These are phyloP conservation scores for Monodelphis domestica DNA, from an alignment of 2,797 vertebrate species.

Conservation along the genomic window DNA sequence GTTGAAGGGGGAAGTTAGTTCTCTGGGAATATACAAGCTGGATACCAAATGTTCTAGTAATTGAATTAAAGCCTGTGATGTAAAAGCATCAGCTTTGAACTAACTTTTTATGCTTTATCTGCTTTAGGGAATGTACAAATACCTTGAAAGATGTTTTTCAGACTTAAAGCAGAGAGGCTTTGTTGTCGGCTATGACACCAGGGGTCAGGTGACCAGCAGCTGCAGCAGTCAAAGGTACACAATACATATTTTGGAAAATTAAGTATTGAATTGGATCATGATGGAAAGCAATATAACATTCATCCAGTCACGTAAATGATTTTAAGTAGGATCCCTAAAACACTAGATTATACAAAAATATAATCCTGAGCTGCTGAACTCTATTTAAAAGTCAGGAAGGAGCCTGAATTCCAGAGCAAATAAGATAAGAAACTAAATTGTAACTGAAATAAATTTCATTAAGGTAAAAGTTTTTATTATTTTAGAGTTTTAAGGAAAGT, in stretches of 20 bases:
- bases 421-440: not conserved
- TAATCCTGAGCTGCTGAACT: slow-evolving; percentile 18
- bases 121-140: slow-evolving; percentile 91
- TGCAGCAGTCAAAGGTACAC: slow-evolving; percentile 94
- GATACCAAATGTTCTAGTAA: not conserved
- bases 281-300: not conserved
- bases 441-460: not conserved
- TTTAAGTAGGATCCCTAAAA: slow-evolving; percentile 45
- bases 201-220: slow-evolving; percentile 93
- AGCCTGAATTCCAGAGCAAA: slow-evolving; percentile 34
- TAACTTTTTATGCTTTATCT: slow-evolving; percentile 58
- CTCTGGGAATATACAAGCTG: not conserved
- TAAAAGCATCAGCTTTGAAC: not conserved
- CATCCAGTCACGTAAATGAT: not conserved
- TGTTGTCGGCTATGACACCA: slow-evolving; percentile 95
- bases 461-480: not conserved
- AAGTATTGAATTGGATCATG: slow-evolving; percentile 31
- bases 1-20: slow-evolving; percentile 16
- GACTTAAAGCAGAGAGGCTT: slow-evolving; percentile 92
- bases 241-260: slow-evolving; percentile 74
- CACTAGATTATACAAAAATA: slow-evolving; percentile 40
- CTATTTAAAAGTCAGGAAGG: slow-evolving; percentile 56
- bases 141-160: slow-evolving; percentile 90
- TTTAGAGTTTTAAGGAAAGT: not conserved
- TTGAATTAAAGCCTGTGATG: slow-evolving; percentile 12